Conservation (phyloP, 2,888 invertebrate genomes). For the Latrodectus elegans region DNA sequence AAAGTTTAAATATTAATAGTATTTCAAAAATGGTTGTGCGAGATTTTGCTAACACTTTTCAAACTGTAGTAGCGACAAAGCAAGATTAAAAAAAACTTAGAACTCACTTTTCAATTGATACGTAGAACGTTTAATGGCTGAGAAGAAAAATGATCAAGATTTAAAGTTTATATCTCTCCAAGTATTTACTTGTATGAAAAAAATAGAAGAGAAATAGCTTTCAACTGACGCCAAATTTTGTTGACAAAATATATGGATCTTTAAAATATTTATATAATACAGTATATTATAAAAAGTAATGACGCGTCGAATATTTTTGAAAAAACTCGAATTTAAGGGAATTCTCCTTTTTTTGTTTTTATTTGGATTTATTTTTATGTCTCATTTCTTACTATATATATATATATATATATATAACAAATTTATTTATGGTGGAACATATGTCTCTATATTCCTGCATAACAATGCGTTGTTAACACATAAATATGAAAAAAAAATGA, state of each 20-base stretch:
- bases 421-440: too few relatives aligned
- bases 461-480: too few relatives aligned
- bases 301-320: conserved; percentile 8
- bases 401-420: too few relatives aligned
- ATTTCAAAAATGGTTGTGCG: too few relatives aligned
- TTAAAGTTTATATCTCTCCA: conserved; percentile 42
- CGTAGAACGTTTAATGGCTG: conserved; percentile 23
- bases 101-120: conserved; percentile 19
- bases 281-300: conserved; percentile 45
- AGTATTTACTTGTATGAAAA: conserved; percentile 15
- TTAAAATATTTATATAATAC: conserved; percentile 57
- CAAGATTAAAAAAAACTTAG: neutral
- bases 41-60: too few relatives aligned
- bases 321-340: conserved; percentile 31
- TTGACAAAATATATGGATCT: conserved; percentile 53
- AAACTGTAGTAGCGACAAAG: neutral
- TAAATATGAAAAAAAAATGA: too few relatives aligned
- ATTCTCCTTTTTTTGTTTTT: neutral
- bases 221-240: conserved; percentile 20
- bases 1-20: too few relatives aligned
- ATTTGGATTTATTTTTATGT: neutral
- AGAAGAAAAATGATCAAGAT: conserved; percentile 37
- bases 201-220: conserved; percentile 29
- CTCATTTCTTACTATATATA: too few relatives aligned
- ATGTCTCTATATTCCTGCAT: too few relatives aligned